Evolutionary conservation across 2,888 invertebrate genomes (phyloP).

Genomic region (Lysandra coridon): DNA sequence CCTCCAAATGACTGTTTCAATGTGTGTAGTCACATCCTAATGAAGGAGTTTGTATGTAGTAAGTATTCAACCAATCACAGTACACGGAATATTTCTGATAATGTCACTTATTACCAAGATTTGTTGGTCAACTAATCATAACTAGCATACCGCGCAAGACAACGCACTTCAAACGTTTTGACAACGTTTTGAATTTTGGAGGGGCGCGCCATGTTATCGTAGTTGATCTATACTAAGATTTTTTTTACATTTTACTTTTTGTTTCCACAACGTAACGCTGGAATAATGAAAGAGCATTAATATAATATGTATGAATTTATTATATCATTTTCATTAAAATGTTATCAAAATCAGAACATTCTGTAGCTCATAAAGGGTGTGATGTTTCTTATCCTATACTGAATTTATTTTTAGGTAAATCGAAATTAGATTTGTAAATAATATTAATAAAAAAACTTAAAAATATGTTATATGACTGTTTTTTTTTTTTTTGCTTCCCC

Average conservation of each 20-base stretch:
- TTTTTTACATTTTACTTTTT: not conserved
- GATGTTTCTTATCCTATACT: conserved; percentile 54
- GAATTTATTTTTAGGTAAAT: conserved; percentile 65
- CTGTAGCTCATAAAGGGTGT: conserved; percentile 48
- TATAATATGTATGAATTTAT: not conserved
- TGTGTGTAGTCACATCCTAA: too few relatives aligned
- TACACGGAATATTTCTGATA: too few relatives aligned
- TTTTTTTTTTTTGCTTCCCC: conserved; percentile 43
- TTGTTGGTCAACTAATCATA: too few relatives aligned
- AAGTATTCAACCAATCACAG: too few relatives aligned
- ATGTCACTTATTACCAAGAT: too few relatives aligned
- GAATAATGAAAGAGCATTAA: not conserved
- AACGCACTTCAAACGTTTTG: too few relatives aligned
- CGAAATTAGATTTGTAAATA: conserved; percentile 79
- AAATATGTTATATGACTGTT: conserved; percentile 41
- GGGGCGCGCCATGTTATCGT: too few relatives aligned
- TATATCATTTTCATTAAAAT: conserved; percentile 6
- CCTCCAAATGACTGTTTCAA: too few relatives aligned
- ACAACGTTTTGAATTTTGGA: too few relatives aligned
- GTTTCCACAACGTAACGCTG: not conserved
- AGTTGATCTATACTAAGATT: not conserved
- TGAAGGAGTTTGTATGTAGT: too few relatives aligned
- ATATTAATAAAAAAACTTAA: conserved; percentile 61
- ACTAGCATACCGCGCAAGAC: too few relatives aligned
- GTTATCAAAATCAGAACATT: conserved; percentile 12